These are phyloP conservation scores for Lobophora halterata DNA, from an alignment of 2,888 invertebrate species.

Conservation along the genomic window DNA sequence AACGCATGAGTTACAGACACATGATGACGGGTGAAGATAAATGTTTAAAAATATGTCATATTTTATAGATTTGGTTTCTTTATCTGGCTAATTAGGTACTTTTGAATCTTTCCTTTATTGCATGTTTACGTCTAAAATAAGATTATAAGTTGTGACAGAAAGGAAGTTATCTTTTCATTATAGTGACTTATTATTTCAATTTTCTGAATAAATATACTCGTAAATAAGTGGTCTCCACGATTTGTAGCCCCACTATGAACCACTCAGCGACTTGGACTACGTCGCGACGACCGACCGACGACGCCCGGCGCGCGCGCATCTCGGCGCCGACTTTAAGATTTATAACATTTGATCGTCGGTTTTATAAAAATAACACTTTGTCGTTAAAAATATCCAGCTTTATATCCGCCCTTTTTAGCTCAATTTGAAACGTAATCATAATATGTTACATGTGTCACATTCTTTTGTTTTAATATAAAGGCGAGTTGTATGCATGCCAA, in stretches of 20 bases:
- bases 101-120: slow-evolving; percentile 7
- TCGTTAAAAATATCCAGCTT: slow-evolving; percentile 28
- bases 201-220: slow-evolving; percentile 20
- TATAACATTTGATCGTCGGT: slow-evolving; percentile 37
- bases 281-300: slow-evolving; percentile 14
- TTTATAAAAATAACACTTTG: slow-evolving; percentile 31
- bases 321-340: slow-evolving; percentile 43
- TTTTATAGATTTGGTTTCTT: no score
- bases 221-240: slow-evolving; percentile 33
- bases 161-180: slow-evolving; percentile 23
- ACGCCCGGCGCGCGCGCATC: slow-evolving; percentile 19
- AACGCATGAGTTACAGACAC: no score
- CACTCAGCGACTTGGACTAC: slow-evolving; percentile 5
- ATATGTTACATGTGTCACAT: slow-evolving; percentile 15
- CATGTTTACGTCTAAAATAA: slow-evolving; percentile 33
- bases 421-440: slow-evolving; percentile 14
- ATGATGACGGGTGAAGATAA: no score
- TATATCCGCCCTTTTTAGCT: slow-evolving; percentile 26
- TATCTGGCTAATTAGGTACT: slow-evolving; percentile 4
- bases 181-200: slow-evolving; percentile 5
- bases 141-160: slow-evolving; percentile 19
- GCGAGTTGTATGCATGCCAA: background rate
- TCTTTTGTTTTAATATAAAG: slow-evolving; percentile 19
- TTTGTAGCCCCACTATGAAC: slow-evolving; percentile 28
- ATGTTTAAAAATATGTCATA: no score